A percentile compares a stretch with the other conserved stretches of the same genome.
phyloP scores from a whole-genome alignment of 2,113 vertebrate species.

The Melanocharis versteri region DNA sequence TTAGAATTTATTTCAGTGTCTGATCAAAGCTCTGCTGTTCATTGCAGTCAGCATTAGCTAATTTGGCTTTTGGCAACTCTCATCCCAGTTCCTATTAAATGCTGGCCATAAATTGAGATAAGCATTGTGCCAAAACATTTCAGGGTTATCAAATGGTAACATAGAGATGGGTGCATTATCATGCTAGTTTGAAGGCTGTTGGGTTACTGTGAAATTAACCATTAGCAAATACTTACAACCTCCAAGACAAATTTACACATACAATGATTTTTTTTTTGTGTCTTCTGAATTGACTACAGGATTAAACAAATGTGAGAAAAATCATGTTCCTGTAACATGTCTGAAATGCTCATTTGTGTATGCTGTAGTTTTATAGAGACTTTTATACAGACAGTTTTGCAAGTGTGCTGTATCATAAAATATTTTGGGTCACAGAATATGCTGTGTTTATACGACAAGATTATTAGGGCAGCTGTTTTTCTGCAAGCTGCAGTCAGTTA shows the following conservation, averaged over 20 bases:
- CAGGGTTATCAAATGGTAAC: neutral
- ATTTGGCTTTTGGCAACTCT: slow-evolving; percentile 53
- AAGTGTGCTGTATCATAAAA: neutral
- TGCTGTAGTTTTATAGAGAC: neutral
- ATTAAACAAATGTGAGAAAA: neutral
- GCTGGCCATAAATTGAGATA: slow-evolving; percentile 2
- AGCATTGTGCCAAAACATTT: slow-evolving; percentile 12
- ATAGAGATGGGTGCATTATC: neutral
- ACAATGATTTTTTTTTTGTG: neutral
- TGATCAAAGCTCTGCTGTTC: slow-evolving; percentile 35
- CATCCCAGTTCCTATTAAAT: slow-evolving; percentile 2
- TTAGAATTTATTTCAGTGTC: slow-evolving; percentile 39
- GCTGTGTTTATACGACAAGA: neutral
- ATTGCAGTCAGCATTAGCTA: slow-evolving; percentile 39
- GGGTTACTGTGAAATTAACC: neutral
- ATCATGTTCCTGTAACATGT: neutral
- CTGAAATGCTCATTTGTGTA: neutral
- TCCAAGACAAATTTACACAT: neutral
- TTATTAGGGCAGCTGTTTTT: neutral
- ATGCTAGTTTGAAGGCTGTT: neutral
- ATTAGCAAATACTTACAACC: neutral
- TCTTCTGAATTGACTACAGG: neutral
- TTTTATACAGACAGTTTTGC: neutral
- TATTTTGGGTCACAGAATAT: neutral
- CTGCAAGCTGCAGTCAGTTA: neutral